phyloP scores from a whole-genome alignment of 2,113 vertebrate species.

The Castor canadensis region DNA sequence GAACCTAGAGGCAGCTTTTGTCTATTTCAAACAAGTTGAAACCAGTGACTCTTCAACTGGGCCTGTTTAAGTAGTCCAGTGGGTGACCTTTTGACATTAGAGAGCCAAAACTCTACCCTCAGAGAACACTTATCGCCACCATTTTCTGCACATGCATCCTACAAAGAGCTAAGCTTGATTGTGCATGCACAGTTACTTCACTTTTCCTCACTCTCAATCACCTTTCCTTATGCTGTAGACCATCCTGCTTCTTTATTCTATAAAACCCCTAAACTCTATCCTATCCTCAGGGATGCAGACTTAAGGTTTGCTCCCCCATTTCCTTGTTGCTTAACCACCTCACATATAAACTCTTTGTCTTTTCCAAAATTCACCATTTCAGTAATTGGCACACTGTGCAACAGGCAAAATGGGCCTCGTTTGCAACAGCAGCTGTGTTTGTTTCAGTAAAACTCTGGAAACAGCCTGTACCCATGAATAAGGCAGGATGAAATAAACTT shows the following conservation, averaged over 20 bases:
- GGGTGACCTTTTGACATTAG: not conserved
- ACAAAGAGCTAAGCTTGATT: not conserved
- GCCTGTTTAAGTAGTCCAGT: not conserved
- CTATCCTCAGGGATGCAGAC: not conserved
- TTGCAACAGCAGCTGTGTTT: not conserved
- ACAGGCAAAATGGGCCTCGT: not conserved
- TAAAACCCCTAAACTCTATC: not conserved
- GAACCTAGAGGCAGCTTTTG: not conserved
- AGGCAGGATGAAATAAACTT: not conserved
- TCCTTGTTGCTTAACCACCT: not conserved
- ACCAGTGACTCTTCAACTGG: not conserved
- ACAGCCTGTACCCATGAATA: not conserved
- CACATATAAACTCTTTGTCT: not conserved
- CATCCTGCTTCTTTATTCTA: not conserved
- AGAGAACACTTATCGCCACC: not conserved
- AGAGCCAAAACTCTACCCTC: not conserved
- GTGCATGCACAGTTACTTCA: not conserved
- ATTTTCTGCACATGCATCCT: not conserved
- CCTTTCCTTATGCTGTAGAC: not conserved
- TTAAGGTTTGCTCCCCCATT: not conserved
- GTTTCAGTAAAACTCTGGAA: constrained; percentile 18
- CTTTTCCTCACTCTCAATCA: not conserved
- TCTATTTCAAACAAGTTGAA: not conserved
- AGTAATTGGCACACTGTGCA: not conserved
- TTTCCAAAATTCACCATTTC: not conserved